phyloP scores from a whole-genome alignment of 2,888 invertebrate species.

The Caenorhabditis sulstoni region DNA sequence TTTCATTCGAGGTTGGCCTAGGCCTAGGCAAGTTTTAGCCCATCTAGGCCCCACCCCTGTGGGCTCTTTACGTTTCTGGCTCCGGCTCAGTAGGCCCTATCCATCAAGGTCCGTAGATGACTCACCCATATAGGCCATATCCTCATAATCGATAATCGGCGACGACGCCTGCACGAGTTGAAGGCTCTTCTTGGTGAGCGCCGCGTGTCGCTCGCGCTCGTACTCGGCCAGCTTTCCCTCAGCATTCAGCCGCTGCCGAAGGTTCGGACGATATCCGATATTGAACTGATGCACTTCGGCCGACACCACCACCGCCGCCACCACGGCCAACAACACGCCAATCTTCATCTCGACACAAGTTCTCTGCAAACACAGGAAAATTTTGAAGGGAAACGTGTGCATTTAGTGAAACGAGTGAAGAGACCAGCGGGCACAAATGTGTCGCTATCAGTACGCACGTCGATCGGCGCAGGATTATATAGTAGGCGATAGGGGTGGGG shows the following conservation, averaged over 20 bases:
- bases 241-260: conserved; percentile 51
- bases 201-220: conserved; percentile 29
- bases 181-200: conserved; percentile 27
- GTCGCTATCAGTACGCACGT: not conserved
- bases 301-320: conserved; percentile 36
- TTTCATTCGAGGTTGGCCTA: too few relatives aligned
- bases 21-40: too few relatives aligned
- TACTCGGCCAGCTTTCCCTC: conserved; percentile 63
- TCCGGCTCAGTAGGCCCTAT: too few relatives aligned
- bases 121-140: conserved; percentile 68
- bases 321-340: too few relatives aligned
- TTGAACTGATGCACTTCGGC: conserved; percentile 58
- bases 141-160: conserved; percentile 66
- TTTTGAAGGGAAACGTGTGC: not conserved
- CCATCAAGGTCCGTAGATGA: not conserved
- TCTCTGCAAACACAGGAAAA: too few relatives aligned
- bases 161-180: conserved; percentile 38
- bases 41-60: too few relatives aligned
- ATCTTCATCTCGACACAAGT: too few relatives aligned
- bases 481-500: conserved; percentile 43
- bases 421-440: not conserved
- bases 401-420: too few relatives aligned
- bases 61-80: too few relatives aligned
- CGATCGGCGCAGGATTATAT: conserved; percentile 45
- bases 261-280: conserved; percentile 62